phyloP scores from a whole-genome alignment of 2,888 invertebrate genomes.

The Scaptodrosophila latifasciaeformis region DNA sequence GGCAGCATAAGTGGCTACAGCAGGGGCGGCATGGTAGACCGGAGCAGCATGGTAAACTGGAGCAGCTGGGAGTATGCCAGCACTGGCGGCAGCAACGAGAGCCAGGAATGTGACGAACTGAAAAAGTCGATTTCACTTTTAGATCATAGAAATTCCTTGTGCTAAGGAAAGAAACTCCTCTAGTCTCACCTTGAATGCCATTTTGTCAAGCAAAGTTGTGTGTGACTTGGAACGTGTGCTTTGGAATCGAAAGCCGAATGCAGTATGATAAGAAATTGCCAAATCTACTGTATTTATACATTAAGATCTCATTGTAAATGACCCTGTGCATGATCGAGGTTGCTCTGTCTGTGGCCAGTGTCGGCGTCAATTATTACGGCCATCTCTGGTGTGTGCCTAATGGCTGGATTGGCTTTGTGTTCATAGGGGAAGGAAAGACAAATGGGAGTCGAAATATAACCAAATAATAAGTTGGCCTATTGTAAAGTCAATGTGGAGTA shows the following conservation, averaged over 20 bases:
- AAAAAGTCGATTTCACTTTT: too few relatives aligned
- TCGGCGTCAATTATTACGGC: conserved; percentile 28
- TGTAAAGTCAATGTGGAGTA: conserved; percentile 57
- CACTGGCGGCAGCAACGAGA: conserved; percentile 68
- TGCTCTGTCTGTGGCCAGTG: too few relatives aligned
- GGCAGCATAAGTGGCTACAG: conserved; percentile 36
- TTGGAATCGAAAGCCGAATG: conserved; percentile 29
- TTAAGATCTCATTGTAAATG: conserved; percentile 3
- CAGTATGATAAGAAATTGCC: conserved; percentile 48
- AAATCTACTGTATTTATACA: conserved; percentile 40
- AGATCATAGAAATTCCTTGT: too few relatives aligned
- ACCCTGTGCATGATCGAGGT: conserved; percentile 41
- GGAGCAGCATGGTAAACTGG: conserved; percentile 55
- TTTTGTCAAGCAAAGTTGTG: too few relatives aligned
- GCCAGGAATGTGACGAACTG: conserved; percentile 69
- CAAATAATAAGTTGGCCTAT: conserved; percentile 32
- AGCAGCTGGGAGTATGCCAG: too few relatives aligned
- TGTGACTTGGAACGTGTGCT: conserved; percentile 37
- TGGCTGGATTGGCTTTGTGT: too few relatives aligned
- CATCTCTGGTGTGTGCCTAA: too few relatives aligned
- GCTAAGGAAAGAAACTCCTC: too few relatives aligned
- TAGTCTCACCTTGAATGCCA: conserved; percentile 65
- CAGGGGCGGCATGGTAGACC: conserved; percentile 54
- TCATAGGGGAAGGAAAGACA: too few relatives aligned
- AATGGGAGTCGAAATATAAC: too few relatives aligned